Percentiles rank a stretch among this genome's conserved stretches.
Evolutionary conservation across 2,888 invertebrate species (phyloP).

Genomic region (Mechanitis mazaeus): DNA sequence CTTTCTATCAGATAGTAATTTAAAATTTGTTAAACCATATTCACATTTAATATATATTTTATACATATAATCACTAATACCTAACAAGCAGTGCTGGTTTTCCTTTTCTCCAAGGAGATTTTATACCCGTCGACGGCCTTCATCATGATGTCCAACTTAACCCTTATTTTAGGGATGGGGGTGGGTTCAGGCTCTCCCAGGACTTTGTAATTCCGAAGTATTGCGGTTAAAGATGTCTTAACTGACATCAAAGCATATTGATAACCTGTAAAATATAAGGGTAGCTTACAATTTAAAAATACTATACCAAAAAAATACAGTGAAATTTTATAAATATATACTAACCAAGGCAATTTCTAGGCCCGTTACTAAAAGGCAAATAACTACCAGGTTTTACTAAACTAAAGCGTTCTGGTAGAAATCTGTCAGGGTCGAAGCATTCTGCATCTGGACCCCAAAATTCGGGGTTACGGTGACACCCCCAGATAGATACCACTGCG

Average conservation of each 20-base stretch:
- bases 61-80: no score
- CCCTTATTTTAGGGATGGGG: constrained; percentile 49
- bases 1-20: no score
- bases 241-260: constrained; percentile 67
- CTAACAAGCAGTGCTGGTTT: constrained; percentile 13
- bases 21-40: no score
- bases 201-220: constrained; percentile 48
- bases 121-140: constrained; percentile 59
- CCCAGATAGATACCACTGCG: constrained; percentile 66
- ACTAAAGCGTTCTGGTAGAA: constrained; percentile 72
- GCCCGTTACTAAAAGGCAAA: constrained; percentile 73
- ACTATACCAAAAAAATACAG: no score
- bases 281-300: background rate
- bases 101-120: constrained; percentile 45
- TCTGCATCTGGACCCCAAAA: constrained; percentile 79
- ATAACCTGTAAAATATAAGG: constrained; percentile 46
- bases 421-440: constrained; percentile 79
- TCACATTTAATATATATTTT: no score
- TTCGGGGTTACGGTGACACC: constrained; percentile 72
- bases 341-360: constrained; percentile 73
- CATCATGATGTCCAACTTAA: constrained; percentile 66
- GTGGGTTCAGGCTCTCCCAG: constrained; percentile 44
- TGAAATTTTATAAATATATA: constrained; percentile 8
- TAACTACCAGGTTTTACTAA: constrained; percentile 57
- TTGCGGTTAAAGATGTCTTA: constrained; percentile 48